Percentiles rank a stretch among this genome's conserved stretches.
phyloP scores from a whole-genome alignment of 1,140 invertebrate genomes.

The Papilio polytes region DNA sequence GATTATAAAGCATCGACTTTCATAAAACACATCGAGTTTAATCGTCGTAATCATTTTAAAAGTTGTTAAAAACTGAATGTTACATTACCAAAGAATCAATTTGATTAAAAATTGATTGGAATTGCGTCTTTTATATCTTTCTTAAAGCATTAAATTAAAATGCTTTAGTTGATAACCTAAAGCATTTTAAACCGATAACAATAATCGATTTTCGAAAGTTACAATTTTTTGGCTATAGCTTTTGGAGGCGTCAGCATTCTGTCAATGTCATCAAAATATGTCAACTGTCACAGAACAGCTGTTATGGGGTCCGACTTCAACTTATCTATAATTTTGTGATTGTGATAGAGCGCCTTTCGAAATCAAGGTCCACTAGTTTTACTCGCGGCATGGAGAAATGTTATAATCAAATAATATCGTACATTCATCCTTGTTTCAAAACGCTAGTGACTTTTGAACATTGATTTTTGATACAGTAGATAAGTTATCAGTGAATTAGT shows the following conservation, averaged over 20 bases:
- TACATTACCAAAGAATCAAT: too few species aligned
- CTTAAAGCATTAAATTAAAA: too few species aligned
- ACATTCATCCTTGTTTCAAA: conserved; percentile 54
- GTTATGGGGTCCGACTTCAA: conserved; percentile 40
- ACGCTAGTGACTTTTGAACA: conserved; percentile 44
- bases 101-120: too few species aligned
- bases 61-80: background rate
- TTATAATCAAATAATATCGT: conserved; percentile 58
- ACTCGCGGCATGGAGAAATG: conserved; percentile 67
- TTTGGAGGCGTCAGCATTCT: too few species aligned
- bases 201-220: too few species aligned
- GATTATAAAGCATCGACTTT: background rate
- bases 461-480: conserved; percentile 42
- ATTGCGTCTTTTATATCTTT: too few species aligned
- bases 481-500: conserved; percentile 61
- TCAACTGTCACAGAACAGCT: too few species aligned
- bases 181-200: too few species aligned
- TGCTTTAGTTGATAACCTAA: too few species aligned
- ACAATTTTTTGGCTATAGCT: too few species aligned
- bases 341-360: conserved; percentile 48
- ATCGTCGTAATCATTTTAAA: background rate
- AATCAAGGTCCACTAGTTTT: conserved; percentile 67
- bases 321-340: conserved; percentile 45
- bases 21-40: background rate
- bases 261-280: too few species aligned